A percentile compares a stretch with the other conserved stretches of the same genome.
These are phyloP conservation scores for Chionis minor DNA, from an alignment of 2,113 vertebrate species.

Conservation along the genomic window DNA sequence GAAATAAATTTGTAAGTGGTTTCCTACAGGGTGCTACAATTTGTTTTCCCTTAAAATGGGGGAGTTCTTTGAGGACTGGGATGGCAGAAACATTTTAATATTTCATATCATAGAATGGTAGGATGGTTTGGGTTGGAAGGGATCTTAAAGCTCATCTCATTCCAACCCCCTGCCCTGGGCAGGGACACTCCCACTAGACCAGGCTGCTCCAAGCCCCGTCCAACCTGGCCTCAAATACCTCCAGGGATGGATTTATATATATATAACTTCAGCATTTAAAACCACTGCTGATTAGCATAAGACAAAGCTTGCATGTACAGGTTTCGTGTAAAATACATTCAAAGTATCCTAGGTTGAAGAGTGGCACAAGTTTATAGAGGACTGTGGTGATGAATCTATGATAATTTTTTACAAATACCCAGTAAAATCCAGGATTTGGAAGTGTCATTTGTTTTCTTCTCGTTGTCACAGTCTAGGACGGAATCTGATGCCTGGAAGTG, in stretches of 20 bases:
- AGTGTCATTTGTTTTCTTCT: not conserved
- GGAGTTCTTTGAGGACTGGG: not conserved
- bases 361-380: not conserved
- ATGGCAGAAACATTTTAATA: not conserved
- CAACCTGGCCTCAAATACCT: too few relatives aligned
- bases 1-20: not conserved
- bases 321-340: not conserved
- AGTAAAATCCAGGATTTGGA: not conserved
- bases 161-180: too few relatives aligned
- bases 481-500: not conserved
- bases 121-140: too few relatives aligned
- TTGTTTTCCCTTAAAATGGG: not conserved
- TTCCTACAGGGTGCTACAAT: not conserved
- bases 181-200: too few relatives aligned
- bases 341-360: not conserved
- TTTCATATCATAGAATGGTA: not conserved
- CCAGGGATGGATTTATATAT: not conserved
- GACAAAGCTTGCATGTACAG: not conserved
- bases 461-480: not conserved
- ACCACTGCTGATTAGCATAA: not conserved
- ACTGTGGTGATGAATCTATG: not conserved
- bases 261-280: not conserved
- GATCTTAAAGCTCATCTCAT: too few relatives aligned
- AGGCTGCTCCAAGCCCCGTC: too few relatives aligned
- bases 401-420: not conserved